Conservation (phyloP, 53 echinoderm and acorn worm species). For the Temnopleurus reevesii region DNA sequence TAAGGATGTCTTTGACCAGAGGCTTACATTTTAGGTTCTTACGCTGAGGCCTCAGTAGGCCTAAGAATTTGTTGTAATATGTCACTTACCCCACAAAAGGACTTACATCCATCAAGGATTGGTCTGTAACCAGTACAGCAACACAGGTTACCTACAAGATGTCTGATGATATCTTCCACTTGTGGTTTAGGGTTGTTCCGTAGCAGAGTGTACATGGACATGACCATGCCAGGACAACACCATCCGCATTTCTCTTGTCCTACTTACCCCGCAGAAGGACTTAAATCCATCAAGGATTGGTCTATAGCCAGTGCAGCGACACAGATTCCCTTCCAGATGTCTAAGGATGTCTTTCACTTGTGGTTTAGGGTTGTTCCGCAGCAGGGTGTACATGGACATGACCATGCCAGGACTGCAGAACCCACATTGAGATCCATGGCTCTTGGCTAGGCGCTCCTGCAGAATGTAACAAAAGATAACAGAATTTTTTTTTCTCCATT, state of each 20-base stretch:
- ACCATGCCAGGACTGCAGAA: slow-evolving; percentile 96
- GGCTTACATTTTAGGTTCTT: slow-evolving; percentile 79
- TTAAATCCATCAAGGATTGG: slow-evolving; percentile 90
- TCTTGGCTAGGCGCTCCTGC: slow-evolving; percentile 72
- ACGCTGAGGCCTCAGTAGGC: slow-evolving; percentile 75
- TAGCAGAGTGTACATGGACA: slow-evolving; percentile 87
- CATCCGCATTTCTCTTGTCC: slow-evolving; percentile 94
- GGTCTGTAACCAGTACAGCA: slow-evolving; percentile 89
- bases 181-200: slow-evolving; percentile 76
- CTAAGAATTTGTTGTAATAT: slow-evolving; percentile 85
- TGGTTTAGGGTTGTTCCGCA: slow-evolving; percentile 83
- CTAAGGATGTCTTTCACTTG: slow-evolving; percentile 74
- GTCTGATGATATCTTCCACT: slow-evolving; percentile 68
- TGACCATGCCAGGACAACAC: slow-evolving; percentile 90
- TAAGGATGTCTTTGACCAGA: slow-evolving; percentile 66
- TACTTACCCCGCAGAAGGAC: slow-evolving; percentile 67
- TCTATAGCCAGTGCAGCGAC: slow-evolving; percentile 94
- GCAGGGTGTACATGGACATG: slow-evolving; percentile 92
- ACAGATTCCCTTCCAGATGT: slow-evolving; percentile 87
- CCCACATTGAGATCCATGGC: slow-evolving; percentile 94
- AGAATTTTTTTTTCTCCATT: not conserved
- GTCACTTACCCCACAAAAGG: slow-evolving; percentile 68
- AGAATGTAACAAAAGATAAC: slow-evolving; percentile 4
- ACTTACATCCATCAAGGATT: slow-evolving; percentile 81
- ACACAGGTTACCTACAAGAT: slow-evolving; percentile 88